Evolutionary conservation across 2,113 vertebrate genomes (phyloP).

Genomic region (Oreochromis niloticus): DNA sequence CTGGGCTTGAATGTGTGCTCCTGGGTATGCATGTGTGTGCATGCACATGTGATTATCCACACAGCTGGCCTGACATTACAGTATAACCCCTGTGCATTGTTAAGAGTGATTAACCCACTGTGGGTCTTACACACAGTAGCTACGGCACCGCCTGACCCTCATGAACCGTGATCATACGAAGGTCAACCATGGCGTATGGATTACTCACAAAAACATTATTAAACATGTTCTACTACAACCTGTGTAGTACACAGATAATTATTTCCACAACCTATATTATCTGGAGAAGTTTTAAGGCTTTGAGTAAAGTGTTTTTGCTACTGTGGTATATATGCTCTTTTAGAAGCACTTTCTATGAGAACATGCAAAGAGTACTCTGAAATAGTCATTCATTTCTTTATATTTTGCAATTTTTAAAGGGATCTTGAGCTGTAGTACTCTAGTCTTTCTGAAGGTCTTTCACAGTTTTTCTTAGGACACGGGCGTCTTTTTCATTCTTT

Average conservation of each 20-base stretch:
- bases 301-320: neutral
- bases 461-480: neutral
- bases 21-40: neutral
- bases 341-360: neutral
- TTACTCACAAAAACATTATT: neutral
- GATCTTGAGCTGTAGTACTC: neutral
- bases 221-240: neutral
- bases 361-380: neutral
- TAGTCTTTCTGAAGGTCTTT: neutral
- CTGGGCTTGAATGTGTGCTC: neutral
- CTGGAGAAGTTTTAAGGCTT: neutral
- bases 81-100: neutral
- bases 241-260: neutral
- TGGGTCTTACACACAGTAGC: neutral
- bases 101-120: conserved; percentile 26
- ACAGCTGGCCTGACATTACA: neutral
- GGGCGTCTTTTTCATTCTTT: neutral
- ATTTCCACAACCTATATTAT: neutral
- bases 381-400: neutral
- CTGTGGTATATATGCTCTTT: neutral
- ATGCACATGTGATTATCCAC: conserved; percentile 25
- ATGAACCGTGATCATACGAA: neutral
- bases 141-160: neutral
- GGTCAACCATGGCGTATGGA: conserved; percentile 5
- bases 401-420: neutral